A percentile compares a stretch with the other conserved stretches of the same genome.
Evolutionary conservation across 2,113 vertebrate genomes (phyloP).

Genomic region (human (Homo sapiens)): GRCh38 chr11:78660001-78660500

Average conservation of each 20-base stretch:
- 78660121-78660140: not conserved
- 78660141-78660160: not conserved
- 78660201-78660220: not conserved
- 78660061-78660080: conserved; percentile 54
- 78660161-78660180: not conserved
- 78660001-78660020: conserved; percentile 66
- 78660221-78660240: not conserved
- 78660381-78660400: not conserved
- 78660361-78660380: not conserved
- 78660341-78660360: not conserved
- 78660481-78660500: not conserved
- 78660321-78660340: not conserved
- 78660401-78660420: not conserved
- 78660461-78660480: not conserved
- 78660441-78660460: not conserved
- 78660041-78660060: conserved; percentile 75
- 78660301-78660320: not conserved
- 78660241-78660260: not conserved
- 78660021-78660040: conserved; percentile 81
- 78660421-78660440: not conserved
- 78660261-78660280: not conserved
- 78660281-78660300: not conserved
- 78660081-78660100: not conserved
- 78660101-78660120: not conserved
- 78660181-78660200: not conserved